A percentile compares a stretch with the other conserved stretches of the same genome.
phyloP scores from a whole-genome alignment of 2,888 invertebrate species.

The Lamellibrachia satsuma region DNA sequence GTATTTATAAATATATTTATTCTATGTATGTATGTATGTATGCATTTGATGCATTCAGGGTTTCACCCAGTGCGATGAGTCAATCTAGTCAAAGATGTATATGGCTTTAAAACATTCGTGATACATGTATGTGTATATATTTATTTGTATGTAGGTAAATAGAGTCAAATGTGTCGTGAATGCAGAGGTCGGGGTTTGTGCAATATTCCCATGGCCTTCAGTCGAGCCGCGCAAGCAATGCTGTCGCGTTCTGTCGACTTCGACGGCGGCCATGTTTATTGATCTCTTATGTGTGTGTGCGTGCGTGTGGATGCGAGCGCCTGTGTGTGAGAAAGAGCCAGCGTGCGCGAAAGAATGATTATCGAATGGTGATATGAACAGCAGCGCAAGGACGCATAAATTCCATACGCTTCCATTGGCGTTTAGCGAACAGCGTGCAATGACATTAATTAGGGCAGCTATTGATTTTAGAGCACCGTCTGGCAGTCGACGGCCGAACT shows the following conservation, averaged over 20 bases:
- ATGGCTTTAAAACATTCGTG: neutral
- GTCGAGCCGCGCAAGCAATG: neutral
- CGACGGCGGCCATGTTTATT: neutral
- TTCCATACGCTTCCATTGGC: neutral
- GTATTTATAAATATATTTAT: neutral
- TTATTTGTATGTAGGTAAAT: neutral
- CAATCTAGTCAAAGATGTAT: constrained; percentile 5
- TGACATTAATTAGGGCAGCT: constrained; percentile 10
- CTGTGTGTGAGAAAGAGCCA: neutral
- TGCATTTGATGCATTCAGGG: neutral
- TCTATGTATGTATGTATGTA: neutral
- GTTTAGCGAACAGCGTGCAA: neutral
- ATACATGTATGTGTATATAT: neutral
- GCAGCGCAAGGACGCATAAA: neutral
- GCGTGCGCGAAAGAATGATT: neutral
- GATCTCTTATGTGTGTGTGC: neutral
- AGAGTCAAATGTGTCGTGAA: neutral
- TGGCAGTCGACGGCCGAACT: neutral
- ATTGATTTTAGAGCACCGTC: neutral
- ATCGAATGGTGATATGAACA: neutral
- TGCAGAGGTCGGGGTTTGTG: neutral
- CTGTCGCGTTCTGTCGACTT: neutral
- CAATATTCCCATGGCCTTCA: constrained; percentile 2
- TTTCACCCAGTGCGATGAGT: neutral
- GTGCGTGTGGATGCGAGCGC: neutral